Conservation (phyloP, 2,888 invertebrate species). For the Neoitamus cyanurus region DNA sequence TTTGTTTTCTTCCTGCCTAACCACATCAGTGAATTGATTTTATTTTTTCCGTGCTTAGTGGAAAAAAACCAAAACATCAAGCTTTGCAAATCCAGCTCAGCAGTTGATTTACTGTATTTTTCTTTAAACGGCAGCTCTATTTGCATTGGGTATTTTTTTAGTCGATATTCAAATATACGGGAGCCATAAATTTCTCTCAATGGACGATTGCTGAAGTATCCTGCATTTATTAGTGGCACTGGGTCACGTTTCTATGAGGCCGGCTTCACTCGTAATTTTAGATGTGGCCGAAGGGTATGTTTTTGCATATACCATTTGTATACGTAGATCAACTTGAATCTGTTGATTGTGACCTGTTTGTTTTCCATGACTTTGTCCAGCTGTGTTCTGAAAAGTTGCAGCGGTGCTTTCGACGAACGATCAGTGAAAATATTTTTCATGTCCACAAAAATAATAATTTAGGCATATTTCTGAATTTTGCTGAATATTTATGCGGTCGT, state of each 20-base stretch:
- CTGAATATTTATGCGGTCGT: neutral
- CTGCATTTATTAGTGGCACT: slow-evolving; percentile 28
- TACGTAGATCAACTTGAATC: neutral
- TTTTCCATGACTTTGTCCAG: neutral
- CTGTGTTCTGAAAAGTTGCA: neutral
- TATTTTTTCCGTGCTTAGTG: neutral
- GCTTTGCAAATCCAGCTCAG: neutral
- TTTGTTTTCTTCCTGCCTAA: neutral
- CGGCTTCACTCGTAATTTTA: neutral
- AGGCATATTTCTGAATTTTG: neutral
- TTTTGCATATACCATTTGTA: neutral
- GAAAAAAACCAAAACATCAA: neutral
- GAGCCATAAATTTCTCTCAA: slow-evolving; percentile 9
- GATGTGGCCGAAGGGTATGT: neutral
- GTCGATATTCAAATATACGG: slow-evolving; percentile 20
- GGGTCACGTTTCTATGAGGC: neutral
- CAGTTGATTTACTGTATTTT: slow-evolving; percentile 3
- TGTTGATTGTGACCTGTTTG: slow-evolving; percentile 13
- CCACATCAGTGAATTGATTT: neutral
- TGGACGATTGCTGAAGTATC: slow-evolving; percentile 19
- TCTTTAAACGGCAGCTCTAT: neutral
- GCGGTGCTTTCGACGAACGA: neutral
- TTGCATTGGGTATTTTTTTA: neutral
- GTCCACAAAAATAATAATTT: neutral
- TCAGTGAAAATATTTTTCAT: neutral